A percentile compares a stretch with the other conserved stretches of the same genome.
phyloP scores from a whole-genome alignment of 2,888 invertebrate species.

The Pyrrhia umbra region DNA sequence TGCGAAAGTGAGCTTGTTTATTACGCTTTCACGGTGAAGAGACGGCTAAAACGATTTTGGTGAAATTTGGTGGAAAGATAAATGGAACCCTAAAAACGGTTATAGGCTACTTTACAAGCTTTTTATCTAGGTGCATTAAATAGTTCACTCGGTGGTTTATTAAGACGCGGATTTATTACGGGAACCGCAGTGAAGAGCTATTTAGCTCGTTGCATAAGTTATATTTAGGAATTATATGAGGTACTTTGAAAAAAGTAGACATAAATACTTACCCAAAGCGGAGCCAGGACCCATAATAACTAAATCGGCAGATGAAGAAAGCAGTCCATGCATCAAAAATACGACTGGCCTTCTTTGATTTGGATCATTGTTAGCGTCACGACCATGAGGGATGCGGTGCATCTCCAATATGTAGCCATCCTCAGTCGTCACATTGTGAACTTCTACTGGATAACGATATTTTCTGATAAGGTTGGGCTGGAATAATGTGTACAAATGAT shows the following conservation, averaged over 20 bases:
- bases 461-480: slow-evolving; percentile 86
- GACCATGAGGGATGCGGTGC: slow-evolving; percentile 92
- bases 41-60: too few species aligned
- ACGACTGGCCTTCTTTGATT: slow-evolving; percentile 89
- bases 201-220: neutral
- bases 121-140: too few species aligned
- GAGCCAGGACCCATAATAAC: slow-evolving; percentile 92
- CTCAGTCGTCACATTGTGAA: slow-evolving; percentile 91
- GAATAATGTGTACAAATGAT: slow-evolving; percentile 9
- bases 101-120: too few species aligned
- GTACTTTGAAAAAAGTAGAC: too few species aligned
- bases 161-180: too few species aligned
- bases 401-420: slow-evolving; percentile 95
- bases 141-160: too few species aligned
- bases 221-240: too few species aligned
- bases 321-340: slow-evolving; percentile 93
- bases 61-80: too few species aligned
- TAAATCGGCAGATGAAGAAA: slow-evolving; percentile 94
- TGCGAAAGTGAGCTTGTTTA: too few species aligned
- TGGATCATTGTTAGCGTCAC: slow-evolving; percentile 79
- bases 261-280: slow-evolving; percentile 89
- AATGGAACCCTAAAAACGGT: too few species aligned
- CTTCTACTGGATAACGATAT: slow-evolving; percentile 92
- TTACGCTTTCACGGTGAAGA: too few species aligned
- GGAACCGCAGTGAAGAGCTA: neutral